A percentile compares a stretch with the other conserved stretches of the same genome.
Evolutionary conservation across 2,113 vertebrate genomes (phyloP).

Genomic region (Emydura subglobosa): DNA sequence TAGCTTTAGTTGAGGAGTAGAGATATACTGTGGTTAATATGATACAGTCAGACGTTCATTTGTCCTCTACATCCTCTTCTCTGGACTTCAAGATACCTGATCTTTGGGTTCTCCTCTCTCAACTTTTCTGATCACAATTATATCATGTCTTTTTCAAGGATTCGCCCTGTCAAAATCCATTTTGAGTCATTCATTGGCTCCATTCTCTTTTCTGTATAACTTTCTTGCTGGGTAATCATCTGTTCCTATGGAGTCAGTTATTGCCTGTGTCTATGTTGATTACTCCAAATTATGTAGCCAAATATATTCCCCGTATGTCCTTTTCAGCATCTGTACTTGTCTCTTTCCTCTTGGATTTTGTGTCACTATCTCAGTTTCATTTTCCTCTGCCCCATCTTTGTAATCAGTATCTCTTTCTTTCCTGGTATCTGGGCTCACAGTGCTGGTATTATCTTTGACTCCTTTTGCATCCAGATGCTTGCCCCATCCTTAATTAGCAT

Average conservation of each 20-base stretch:
- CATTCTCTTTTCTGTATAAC: conserved; percentile 10
- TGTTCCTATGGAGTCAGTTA: background rate
- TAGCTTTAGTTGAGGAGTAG: conserved; percentile 46
- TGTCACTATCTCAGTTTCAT: background rate
- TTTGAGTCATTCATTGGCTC: conserved; percentile 46
- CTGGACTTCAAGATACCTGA: background rate
- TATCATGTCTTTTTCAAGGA: background rate
- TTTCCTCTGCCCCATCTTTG: background rate
- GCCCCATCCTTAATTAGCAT: conserved; percentile 49
- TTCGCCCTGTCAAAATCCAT: background rate
- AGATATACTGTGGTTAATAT: background rate
- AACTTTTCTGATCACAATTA: rapidly evolving
- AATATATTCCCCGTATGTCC: background rate
- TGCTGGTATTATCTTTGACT: conserved; percentile 30
- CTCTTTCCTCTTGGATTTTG: background rate
- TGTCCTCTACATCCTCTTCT: background rate
- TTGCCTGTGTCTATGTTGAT: background rate
- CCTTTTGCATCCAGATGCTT: conserved; percentile 39
- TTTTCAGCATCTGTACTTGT: background rate
- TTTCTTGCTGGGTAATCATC: conserved; percentile 26
- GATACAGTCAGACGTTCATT: background rate
- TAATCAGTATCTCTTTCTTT: conserved; percentile 33
- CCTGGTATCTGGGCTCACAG: conserved; percentile 22
- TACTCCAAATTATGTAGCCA: background rate
- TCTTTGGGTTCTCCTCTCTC: background rate